phyloP scores from a whole-genome alignment of 2,113 vertebrate genomes.

The Leptodactylus fuscus region DNA sequence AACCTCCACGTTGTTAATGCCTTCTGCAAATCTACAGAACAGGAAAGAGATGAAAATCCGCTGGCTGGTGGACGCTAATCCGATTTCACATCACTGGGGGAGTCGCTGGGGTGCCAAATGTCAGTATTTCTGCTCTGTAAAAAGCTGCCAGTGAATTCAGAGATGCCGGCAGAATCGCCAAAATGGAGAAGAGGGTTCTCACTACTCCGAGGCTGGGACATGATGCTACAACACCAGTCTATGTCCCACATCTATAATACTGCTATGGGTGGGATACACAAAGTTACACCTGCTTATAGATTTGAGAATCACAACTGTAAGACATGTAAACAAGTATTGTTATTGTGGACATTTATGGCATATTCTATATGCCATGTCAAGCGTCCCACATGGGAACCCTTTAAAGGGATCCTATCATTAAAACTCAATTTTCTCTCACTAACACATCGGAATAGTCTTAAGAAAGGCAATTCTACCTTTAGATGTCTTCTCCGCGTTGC shows the following conservation, averaged over 20 bases:
- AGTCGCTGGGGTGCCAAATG: conserved; percentile 36
- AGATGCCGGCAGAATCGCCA: not conserved
- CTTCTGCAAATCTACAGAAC: conserved; percentile 31
- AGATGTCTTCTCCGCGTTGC: no score
- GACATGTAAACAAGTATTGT: no score
- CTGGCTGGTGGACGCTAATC: conserved; percentile 36
- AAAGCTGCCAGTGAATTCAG: not conserved
- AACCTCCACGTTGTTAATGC: conserved; percentile 42
- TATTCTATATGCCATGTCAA: no score
- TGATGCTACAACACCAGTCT: not conserved
- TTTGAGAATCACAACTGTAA: no score
- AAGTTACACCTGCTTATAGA: not conserved
- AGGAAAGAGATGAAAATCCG: conserved; percentile 44
- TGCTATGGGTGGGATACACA: not conserved
- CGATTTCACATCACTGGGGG: conserved; percentile 34
- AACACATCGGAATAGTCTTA: no score
- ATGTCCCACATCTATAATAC: not conserved
- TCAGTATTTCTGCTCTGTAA: conserved; percentile 26
- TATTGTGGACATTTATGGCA: no score
- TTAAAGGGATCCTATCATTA: no score
- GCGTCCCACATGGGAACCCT: no score
- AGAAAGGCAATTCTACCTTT: no score
- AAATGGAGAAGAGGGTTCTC: not conserved
- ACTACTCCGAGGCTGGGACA: not conserved
- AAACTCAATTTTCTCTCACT: no score